Percentiles rank a stretch among this genome's conserved stretches.
Evolutionary conservation across 2,113 vertebrate genomes (phyloP).

Genomic region (Scalopus aquaticus): DNA sequence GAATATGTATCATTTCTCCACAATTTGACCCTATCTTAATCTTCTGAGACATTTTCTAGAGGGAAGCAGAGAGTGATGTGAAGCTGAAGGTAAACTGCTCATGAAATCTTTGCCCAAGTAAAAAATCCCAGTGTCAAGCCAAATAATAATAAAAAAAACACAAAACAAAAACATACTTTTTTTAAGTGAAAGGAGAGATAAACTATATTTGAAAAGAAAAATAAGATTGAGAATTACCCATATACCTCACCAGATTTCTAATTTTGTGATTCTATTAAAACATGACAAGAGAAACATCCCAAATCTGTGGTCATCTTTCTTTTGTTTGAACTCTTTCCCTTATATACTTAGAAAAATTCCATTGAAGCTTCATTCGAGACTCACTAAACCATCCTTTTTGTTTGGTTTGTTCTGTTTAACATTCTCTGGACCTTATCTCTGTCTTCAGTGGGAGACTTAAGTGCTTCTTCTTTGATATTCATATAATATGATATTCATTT

Average conservation of each 20-base stretch:
- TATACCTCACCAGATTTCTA: neutral
- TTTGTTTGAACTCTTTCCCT: neutral
- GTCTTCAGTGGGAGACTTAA: neutral
- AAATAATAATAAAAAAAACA: neutral
- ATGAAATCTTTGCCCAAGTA: neutral
- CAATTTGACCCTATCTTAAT: neutral
- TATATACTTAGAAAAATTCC: neutral
- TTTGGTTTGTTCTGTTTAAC: neutral
- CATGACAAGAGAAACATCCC: neutral
- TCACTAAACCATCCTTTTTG: neutral
- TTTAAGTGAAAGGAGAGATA: neutral
- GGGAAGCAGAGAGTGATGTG: neutral
- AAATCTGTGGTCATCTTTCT: neutral
- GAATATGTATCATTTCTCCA: neutral
- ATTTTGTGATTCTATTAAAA: neutral
- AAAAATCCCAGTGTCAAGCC: neutral
- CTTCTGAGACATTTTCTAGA: neutral
- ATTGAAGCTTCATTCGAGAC: neutral
- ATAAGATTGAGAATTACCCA: neutral
- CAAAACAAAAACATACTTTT: neutral
- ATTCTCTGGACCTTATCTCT: neutral
- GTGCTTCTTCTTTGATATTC: neutral
- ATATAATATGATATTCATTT: neutral
- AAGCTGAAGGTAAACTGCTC: neutral
- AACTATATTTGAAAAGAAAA: neutral